phyloP scores from a whole-genome alignment of 2,888 invertebrate species.

The Lithophane leautieri region DNA sequence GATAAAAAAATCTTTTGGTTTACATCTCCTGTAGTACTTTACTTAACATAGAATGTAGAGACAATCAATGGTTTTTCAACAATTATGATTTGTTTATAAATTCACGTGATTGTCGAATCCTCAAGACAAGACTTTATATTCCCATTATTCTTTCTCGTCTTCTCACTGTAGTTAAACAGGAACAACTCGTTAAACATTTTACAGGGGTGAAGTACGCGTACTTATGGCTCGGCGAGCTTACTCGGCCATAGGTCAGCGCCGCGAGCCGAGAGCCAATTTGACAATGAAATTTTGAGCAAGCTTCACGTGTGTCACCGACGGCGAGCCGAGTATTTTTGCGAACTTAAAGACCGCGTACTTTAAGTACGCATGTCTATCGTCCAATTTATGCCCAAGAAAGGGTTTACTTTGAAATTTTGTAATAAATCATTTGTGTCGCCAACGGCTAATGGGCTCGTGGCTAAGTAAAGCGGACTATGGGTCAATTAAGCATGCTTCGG shows the following conservation, averaged over 20 bases:
- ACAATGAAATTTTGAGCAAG: too few relatives aligned
- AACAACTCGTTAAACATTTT: neutral
- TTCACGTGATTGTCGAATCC: neutral
- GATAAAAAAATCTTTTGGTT: neutral
- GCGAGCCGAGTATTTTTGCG: too few relatives aligned
- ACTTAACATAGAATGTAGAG: neutral
- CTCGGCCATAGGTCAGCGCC: too few relatives aligned
- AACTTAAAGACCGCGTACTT: too few relatives aligned
- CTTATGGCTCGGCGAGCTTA: too few relatives aligned
- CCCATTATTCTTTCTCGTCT: slow-evolving; percentile 1
- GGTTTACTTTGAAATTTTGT: neutral
- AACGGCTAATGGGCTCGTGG: neutral
- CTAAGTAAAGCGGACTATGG: too few relatives aligned
- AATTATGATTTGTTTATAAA: slow-evolving; percentile 12
- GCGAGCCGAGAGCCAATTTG: too few relatives aligned
- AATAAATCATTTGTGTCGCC: neutral
- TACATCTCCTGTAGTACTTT: neutral
- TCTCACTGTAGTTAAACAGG: neutral
- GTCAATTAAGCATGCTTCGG: neutral
- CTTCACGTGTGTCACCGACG: too few relatives aligned
- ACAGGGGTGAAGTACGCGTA: too few relatives aligned
- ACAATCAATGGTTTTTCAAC: neutral
- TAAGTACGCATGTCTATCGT: too few relatives aligned
- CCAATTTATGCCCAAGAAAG: neutral
- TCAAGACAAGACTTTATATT: neutral